phyloP scores from a whole-genome alignment of 1,140 invertebrate species.

The Drosophila leontia region DNA sequence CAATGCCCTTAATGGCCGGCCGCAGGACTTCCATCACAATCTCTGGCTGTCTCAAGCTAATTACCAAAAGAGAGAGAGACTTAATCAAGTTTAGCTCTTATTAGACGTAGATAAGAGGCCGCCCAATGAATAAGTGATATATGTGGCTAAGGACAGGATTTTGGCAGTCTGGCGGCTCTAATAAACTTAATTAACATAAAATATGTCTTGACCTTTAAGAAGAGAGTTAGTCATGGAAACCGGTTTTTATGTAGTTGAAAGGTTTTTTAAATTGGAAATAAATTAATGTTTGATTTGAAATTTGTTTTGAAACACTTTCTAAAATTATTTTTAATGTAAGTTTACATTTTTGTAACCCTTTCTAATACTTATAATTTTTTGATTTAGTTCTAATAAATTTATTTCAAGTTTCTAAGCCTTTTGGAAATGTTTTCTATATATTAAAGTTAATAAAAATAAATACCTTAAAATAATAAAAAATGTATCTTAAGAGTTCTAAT shows the following conservation, averaged over 20 bases:
- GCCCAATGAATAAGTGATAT: slow-evolving; percentile 38
- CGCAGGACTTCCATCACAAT: slow-evolving; percentile 4
- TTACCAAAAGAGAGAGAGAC: slow-evolving; percentile 37
- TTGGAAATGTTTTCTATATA: no score
- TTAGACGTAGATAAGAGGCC: slow-evolving; percentile 26
- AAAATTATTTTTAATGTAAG: no score
- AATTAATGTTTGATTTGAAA: not conserved
- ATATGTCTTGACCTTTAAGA: slow-evolving; percentile 11
- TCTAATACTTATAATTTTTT: not conserved
- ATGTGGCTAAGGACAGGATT: slow-evolving; percentile 1
- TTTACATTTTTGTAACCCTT: not conserved
- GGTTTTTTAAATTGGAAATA: no score
- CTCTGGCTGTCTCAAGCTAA: slow-evolving; percentile 29
- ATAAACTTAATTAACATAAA: slow-evolving; percentile 19
- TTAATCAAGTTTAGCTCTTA: slow-evolving; percentile 60
- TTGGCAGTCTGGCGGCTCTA: slow-evolving; percentile 19
- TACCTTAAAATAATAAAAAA: not conserved
- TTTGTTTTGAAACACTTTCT: not conserved
- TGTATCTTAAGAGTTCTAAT: not conserved
- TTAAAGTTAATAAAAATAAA: not conserved
- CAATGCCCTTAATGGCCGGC: slow-evolving; percentile 19
- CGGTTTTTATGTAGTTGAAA: not conserved
- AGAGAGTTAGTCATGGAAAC: not conserved
- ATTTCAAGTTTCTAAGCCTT: not conserved
- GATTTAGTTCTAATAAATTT: not conserved